phyloP scores from a whole-genome alignment of 2,888 invertebrate species.

The Hypsopygia costalis region DNA sequence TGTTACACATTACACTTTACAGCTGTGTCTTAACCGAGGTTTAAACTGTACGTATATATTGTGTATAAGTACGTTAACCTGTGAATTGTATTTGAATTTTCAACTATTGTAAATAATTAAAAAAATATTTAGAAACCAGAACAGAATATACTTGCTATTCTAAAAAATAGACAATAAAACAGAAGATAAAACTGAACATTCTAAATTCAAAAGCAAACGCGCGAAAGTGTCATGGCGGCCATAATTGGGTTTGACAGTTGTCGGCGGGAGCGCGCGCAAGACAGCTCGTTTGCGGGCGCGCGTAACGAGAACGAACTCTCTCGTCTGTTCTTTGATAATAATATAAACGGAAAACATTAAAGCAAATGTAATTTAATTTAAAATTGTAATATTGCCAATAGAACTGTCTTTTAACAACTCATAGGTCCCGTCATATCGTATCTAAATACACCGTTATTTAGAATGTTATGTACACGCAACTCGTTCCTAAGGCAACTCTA shows the following conservation, averaged over 20 bases:
- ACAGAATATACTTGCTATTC: too few species aligned
- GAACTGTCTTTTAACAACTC: constrained; percentile 2
- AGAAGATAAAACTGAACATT: constrained; percentile 35
- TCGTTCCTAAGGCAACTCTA: too few species aligned
- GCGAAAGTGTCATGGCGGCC: constrained; percentile 67
- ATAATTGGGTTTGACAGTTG: constrained; percentile 75
- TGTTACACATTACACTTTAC: too few species aligned
- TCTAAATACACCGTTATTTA: background rate
- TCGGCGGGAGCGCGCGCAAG: constrained; percentile 47
- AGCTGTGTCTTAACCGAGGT: too few species aligned
- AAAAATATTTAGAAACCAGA: too few species aligned
- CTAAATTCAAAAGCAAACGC: constrained; percentile 70
- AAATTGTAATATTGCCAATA: constrained; percentile 25
- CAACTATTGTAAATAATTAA: too few species aligned
- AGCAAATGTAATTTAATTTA: constrained; percentile 50
- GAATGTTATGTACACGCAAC: too few species aligned
- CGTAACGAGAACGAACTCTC: constrained; percentile 61
- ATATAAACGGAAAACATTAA: constrained; percentile 50
- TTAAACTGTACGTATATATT: too few species aligned
- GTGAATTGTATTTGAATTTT: too few species aligned
- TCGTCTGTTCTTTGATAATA: constrained; percentile 53
- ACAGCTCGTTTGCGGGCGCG: constrained; percentile 59
- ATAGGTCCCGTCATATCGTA: background rate
- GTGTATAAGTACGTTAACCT: too few species aligned
- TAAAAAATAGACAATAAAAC: too few species aligned